Conservation (phyloP, 2,888 invertebrate genomes). For the Neuroscelio doddi region DNA sequence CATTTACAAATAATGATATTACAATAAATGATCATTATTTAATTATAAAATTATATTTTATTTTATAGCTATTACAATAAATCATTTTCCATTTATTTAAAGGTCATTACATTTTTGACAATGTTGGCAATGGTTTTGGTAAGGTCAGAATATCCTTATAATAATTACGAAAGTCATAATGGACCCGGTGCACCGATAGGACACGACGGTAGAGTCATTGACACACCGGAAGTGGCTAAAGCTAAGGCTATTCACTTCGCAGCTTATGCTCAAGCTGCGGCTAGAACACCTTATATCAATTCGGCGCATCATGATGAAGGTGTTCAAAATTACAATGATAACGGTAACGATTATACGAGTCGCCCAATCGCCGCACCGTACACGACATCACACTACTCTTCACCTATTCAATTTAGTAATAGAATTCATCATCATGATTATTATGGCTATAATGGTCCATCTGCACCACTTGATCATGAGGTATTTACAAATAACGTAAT, state of each 20-base stretch:
- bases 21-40: no score
- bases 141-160: slow-evolving; percentile 22
- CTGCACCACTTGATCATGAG: slow-evolving; percentile 38
- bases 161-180: slow-evolving; percentile 9
- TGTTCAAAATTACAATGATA: neutral
- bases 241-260: slow-evolving; percentile 6
- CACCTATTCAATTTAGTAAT: slow-evolving; percentile 35
- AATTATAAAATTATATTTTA: no score
- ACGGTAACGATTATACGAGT: neutral
- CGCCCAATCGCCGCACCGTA: neutral
- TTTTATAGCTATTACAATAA: no score
- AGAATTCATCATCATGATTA: slow-evolving; percentile 25
- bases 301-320: slow-evolving; percentile 3
- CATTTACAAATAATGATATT: no score
- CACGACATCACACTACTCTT: slow-evolving; percentile 18
- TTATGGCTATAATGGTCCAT: slow-evolving; percentile 29
- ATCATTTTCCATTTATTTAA: slow-evolving; percentile 8
- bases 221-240: slow-evolving; percentile 15
- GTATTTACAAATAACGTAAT: no score
- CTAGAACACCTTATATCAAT: slow-evolving; percentile 15
- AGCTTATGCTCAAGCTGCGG: slow-evolving; percentile 6
- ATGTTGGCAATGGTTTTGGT: slow-evolving; percentile 16
- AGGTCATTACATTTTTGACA: slow-evolving; percentile 4
- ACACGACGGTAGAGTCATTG: slow-evolving; percentile 10
- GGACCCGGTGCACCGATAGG: slow-evolving; percentile 13